Evolutionary conservation across 2,113 vertebrate genomes (phyloP), one percentile per base, ranked within the genome.

Genomic region (Chloroceryle aenea): DNA sequence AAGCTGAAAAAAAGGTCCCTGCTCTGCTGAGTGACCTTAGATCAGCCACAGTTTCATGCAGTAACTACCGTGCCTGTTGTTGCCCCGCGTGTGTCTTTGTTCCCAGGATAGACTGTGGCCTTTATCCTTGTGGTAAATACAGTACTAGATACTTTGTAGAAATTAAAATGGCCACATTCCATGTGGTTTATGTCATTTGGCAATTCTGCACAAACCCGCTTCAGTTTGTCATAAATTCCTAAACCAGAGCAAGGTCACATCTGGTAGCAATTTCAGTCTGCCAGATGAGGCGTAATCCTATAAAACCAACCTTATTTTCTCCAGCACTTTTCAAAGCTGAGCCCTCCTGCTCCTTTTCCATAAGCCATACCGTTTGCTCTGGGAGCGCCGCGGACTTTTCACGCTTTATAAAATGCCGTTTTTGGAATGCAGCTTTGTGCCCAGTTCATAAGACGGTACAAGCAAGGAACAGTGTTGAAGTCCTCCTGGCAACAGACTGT

Each of bases 121-220:
- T 90, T 94, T 89, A 43, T 68, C 81, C 85, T 32, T 47, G 3
- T 50, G 45, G 69, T 56, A 82, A 91, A 89, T 89, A 52, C 73
- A 56, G 69, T 22, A 17, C 85, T 93, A n/a, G 20, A 67, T 40
- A 29, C 74, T 72, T 23, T 53, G 47, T 72, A 87, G 74, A 43
- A 75, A 72, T 89, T 61, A 67, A 67, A 93, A 43, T 61, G 85
- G 82, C 79, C 76, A 27, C 81, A 95, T 96, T 95, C 95, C 95
- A 92, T 90, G 83, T 92, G 92, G 23, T 96, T 50, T 90, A 74
- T 90, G 91, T 97, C 96, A 96, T 71, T 93, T 97, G 96, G 92
- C 88, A 14, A 12, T 67, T 50, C 59, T 84, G 88, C 68, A 88
- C 67, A 66, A 80, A 10, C 67, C 90, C 67, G 59, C 38, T 90